Conservation (phyloP, 2,113 vertebrate species). For the Terrapene triunguis region DNA sequence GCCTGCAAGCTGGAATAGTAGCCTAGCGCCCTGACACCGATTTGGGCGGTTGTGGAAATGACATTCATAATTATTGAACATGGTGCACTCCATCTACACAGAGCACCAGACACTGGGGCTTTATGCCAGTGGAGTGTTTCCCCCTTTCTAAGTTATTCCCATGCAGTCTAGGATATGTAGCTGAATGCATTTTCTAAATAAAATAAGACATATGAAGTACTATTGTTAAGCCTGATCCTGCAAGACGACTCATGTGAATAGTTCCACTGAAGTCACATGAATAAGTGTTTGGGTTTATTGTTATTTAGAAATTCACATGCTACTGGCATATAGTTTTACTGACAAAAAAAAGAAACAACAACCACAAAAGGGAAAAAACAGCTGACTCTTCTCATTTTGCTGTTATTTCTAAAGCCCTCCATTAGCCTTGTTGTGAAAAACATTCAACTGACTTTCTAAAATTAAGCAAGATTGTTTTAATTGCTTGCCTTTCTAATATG, state of each 20-base stretch:
- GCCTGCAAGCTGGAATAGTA: neutral
- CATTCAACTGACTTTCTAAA: neutral
- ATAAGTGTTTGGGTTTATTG: neutral
- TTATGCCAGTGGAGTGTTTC: neutral
- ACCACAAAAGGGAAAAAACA: too few species aligned
- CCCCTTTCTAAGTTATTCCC: neutral
- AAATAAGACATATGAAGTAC: rapidly evolving
- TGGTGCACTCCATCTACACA: neutral
- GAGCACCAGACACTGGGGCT: neutral
- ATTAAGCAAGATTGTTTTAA: neutral
- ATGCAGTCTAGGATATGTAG: neutral
- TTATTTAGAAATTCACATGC: neutral
- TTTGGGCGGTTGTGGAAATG: neutral
- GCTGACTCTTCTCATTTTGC: neutral
- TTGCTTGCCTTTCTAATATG: neutral
- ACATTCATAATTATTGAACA: neutral
- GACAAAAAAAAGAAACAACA: neutral
- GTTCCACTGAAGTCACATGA: neutral
- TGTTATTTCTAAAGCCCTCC: neutral
- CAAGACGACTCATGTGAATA: neutral
- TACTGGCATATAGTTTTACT: neutral
- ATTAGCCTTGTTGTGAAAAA: neutral
- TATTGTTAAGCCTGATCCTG: neutral
- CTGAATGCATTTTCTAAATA: neutral
- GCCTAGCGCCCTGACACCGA: neutral